These are phyloP conservation scores for Lepus americanus DNA, from an alignment of 2,113 vertebrate species.

Conservation along the genomic window DNA sequence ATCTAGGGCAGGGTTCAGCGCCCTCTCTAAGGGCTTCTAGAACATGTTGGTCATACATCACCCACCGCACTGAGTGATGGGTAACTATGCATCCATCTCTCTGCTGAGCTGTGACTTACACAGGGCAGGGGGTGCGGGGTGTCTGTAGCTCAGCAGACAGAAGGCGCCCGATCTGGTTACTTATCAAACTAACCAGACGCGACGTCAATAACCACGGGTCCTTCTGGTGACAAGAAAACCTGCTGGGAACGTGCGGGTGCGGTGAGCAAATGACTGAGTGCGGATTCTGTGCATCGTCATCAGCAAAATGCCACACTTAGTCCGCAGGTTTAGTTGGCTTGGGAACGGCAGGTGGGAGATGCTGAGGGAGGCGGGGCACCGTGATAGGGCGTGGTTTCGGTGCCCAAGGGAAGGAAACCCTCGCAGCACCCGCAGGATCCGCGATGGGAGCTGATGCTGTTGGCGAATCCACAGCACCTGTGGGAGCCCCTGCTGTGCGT, in stretches of 20 bases:
- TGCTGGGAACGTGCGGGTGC: too few relatives aligned
- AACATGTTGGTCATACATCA: not conserved
- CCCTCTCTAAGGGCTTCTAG: not conserved
- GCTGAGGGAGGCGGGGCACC: too few relatives aligned
- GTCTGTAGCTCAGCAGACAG: not conserved
- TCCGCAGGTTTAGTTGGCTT: not conserved
- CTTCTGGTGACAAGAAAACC: not conserved
- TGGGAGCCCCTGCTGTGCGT: too few relatives aligned
- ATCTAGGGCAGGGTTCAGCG: not conserved
- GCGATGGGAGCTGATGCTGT: rapidly evolving
- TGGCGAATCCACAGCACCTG: not conserved
- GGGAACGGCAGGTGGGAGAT: not conserved
- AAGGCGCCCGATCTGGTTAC: not conserved
- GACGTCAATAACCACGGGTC: not conserved
- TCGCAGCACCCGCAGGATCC: not conserved
- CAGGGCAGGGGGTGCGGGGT: not conserved
- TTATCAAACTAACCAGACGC: not conserved
- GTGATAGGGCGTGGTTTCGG: rapidly evolving
- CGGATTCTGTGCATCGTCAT: too few relatives aligned
- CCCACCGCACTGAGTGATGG: rapidly evolving
- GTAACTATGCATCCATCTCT: not conserved
- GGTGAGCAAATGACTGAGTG: not conserved
- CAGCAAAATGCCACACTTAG: too few relatives aligned
- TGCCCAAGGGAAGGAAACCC: rapidly evolving
- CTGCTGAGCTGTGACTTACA: not conserved